These are phyloP conservation scores for Chirona hameri DNA, from an alignment of 2,888 invertebrate species.

Conservation along the genomic window DNA sequence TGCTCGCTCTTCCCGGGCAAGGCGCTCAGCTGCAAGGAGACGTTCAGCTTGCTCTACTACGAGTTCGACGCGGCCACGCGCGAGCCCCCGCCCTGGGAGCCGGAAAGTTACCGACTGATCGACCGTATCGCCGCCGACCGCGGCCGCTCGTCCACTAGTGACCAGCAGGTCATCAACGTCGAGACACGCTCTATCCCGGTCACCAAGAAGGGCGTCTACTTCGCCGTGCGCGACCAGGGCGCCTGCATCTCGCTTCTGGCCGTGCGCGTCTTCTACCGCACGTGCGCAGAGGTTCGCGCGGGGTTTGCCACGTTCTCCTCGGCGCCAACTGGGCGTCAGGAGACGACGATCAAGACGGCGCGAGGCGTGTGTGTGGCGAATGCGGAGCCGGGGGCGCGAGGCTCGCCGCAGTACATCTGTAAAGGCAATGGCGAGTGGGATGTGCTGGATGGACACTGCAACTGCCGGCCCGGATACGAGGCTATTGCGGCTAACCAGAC, in stretches of 20 bases:
- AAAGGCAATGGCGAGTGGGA: slow-evolving; percentile 96
- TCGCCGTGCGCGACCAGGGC: slow-evolving; percentile 96
- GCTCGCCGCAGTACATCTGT: slow-evolving; percentile 56
- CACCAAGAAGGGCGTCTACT: slow-evolving; percentile 91
- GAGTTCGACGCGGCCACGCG: slow-evolving; percentile 90
- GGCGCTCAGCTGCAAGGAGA: slow-evolving; percentile 83
- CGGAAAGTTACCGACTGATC: slow-evolving; percentile 87
- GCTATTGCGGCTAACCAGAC: slow-evolving; percentile 78
- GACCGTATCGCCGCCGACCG: slow-evolving; percentile 94
- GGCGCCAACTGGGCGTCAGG: slow-evolving; percentile 87
- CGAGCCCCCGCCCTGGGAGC: slow-evolving; percentile 91
- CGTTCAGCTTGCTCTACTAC: slow-evolving; percentile 90
- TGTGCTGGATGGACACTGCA: slow-evolving; percentile 83
- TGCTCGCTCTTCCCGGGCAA: slow-evolving; percentile 91
- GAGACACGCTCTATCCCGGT: slow-evolving; percentile 91
- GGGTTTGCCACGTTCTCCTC: slow-evolving; percentile 91
- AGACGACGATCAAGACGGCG: slow-evolving; percentile 85
- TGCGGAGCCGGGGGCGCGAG: slow-evolving; percentile 59
- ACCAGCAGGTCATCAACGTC: slow-evolving; percentile 83
- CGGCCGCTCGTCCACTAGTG: slow-evolving; percentile 86
- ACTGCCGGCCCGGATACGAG: slow-evolving; percentile 89
- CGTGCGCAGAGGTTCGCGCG: slow-evolving; percentile 87
- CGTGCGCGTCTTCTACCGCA: slow-evolving; percentile 87
- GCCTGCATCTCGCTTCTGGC: slow-evolving; percentile 95
- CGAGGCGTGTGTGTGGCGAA: slow-evolving; percentile 88